phyloP scores from a whole-genome alignment of 2,113 vertebrate genomes.

The Gyps fulvus region DNA sequence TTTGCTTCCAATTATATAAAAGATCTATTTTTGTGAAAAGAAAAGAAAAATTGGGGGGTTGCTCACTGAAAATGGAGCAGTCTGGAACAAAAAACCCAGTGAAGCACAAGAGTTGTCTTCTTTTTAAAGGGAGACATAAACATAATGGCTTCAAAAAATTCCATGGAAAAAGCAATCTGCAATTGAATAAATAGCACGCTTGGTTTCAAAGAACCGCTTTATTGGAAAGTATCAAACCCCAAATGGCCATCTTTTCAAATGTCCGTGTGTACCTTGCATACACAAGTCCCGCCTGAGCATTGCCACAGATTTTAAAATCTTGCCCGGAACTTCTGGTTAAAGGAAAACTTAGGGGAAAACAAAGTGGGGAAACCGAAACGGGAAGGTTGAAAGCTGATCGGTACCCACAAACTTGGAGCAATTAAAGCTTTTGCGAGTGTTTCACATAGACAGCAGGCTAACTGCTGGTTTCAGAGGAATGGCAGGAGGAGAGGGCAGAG shows the following conservation, averaged over 20 bases:
- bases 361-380: neutral
- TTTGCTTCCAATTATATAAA: neutral
- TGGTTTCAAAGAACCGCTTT: neutral
- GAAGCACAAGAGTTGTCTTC: neutral
- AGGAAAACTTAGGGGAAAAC: neutral
- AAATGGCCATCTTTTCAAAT: neutral
- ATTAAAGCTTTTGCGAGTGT: neutral
- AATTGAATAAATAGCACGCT: neutral
- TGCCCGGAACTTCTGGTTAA: neutral
- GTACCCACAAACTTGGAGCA: neutral
- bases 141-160: neutral
- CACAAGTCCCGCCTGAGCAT: neutral
- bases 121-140: neutral
- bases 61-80: neutral
- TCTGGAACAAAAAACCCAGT: neutral
- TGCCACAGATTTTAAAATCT: neutral
- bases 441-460: neutral
- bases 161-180: neutral
- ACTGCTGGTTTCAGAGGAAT: neutral
- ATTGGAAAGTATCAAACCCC: neutral
- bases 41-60: neutral
- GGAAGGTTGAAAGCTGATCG: neutral
- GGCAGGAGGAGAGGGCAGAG: neutral
- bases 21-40: neutral
- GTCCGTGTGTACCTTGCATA: neutral